These are phyloP conservation scores for Aphaenogaster rudis DNA, from an alignment of 1,140 invertebrate species.

Conservation along the genomic window DNA sequence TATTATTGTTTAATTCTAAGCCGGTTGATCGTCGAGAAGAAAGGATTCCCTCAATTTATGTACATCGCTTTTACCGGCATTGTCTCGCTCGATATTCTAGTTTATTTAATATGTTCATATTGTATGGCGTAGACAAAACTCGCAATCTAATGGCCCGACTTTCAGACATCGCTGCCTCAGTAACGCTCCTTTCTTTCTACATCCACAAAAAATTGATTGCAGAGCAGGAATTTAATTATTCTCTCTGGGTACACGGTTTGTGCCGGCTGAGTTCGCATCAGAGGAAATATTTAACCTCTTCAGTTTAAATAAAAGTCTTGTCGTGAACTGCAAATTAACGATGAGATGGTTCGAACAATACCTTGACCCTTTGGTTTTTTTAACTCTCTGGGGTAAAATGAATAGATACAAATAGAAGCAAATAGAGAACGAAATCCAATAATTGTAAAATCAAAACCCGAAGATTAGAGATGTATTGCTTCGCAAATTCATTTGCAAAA, in stretches of 20 bases:
- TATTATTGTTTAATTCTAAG: neutral
- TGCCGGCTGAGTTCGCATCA: constrained; percentile 53
- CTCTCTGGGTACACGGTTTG: constrained; percentile 53
- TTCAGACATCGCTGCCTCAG: constrained; percentile 28
- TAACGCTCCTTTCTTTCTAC: constrained; percentile 38
- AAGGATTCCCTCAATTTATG: neutral
- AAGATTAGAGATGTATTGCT: constrained; percentile 1
- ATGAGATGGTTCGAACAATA: constrained; percentile 35
- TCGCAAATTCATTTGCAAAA: constrained; percentile 19
- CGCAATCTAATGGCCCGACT: constrained; percentile 40
- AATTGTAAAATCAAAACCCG: constrained; percentile 1
- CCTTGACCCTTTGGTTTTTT: constrained; percentile 31
- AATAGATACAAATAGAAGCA: constrained; percentile 28
- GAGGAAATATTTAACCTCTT: constrained; percentile 59
- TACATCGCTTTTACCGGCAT: neutral
- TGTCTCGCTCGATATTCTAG: neutral
- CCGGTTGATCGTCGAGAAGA: neutral
- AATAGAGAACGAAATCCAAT: neutral
- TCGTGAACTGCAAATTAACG: constrained; percentile 52
- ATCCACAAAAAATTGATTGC: constrained; percentile 58
- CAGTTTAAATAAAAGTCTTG: constrained; percentile 62
- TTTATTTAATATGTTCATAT: constrained; percentile 41
- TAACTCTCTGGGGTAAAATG: neutral
- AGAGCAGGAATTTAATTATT: constrained; percentile 62
- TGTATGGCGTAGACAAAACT: constrained; percentile 42